phyloP scores from a whole-genome alignment of 2,113 vertebrate genomes.

The Pollachius pollachius region DNA sequence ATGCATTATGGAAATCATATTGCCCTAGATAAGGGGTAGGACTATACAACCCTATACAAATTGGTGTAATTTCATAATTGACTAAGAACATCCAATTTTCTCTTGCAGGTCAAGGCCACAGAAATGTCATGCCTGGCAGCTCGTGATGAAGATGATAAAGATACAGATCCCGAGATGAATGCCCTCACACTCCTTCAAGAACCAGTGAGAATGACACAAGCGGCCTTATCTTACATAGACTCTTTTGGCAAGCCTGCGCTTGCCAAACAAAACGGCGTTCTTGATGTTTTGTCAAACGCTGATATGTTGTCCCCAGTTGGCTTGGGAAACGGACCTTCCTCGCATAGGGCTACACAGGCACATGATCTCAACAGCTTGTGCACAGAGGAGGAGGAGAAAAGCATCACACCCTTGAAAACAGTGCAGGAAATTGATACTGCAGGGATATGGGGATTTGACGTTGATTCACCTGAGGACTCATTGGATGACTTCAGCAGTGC shows the following conservation, averaged over 20 bases:
- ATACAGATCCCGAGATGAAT: constrained; percentile 77
- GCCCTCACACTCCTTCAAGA: constrained; percentile 77
- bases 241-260: constrained; percentile 52
- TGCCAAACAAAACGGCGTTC: constrained; percentile 71
- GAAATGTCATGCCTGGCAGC: constrained; percentile 88
- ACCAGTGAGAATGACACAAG: constrained; percentile 78
- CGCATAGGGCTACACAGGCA: constrained; percentile 80
- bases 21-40: no score
- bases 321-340: constrained; percentile 89
- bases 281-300: constrained; percentile 83
- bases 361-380: constrained; percentile 73
- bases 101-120: constrained; percentile 67
- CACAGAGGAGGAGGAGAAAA: constrained; percentile 81
- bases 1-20: no score
- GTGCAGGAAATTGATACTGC: constrained; percentile 80
- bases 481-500: constrained; percentile 81
- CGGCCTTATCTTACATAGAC: constrained; percentile 48
- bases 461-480: constrained; percentile 81
- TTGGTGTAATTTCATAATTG: background rate
- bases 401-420: constrained; percentile 77
- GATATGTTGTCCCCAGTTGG: constrained; percentile 82
- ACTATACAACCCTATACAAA: background rate
- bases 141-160: constrained; percentile 86
- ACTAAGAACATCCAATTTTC: constrained; percentile 48
- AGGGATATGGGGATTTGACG: constrained; percentile 81